These are phyloP conservation scores for Pammene fasciana DNA, from an alignment of 2,888 invertebrate species.

Conservation along the genomic window DNA sequence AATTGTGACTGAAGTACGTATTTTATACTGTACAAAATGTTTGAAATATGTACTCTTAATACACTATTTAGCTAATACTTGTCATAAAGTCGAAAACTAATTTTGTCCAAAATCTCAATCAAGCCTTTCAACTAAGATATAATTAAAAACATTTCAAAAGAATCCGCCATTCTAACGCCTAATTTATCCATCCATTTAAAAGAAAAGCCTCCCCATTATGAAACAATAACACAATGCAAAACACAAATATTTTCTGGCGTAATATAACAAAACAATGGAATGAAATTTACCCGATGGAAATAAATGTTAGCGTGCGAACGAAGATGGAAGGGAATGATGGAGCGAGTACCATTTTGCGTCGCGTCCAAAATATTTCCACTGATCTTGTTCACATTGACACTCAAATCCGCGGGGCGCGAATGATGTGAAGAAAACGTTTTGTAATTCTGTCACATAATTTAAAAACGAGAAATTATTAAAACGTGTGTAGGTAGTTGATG, in stretches of 20 bases:
- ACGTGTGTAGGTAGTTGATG: too few relatives aligned
- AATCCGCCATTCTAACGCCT: conserved; percentile 11
- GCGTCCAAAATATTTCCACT: conserved; percentile 70
- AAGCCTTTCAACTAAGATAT: too few relatives aligned
- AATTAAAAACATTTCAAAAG: neutral
- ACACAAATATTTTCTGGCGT: conserved; percentile 48
- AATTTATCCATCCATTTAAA: conserved; percentile 20
- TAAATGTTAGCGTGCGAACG: conserved; percentile 67
- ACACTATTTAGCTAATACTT: too few relatives aligned
- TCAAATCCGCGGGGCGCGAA: too few relatives aligned
- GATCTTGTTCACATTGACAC: conserved; percentile 49
- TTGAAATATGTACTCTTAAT: too few relatives aligned
- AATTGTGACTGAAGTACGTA: too few relatives aligned
- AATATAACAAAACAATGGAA: conserved; percentile 67
- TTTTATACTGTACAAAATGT: too few relatives aligned
- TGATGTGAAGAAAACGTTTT: too few relatives aligned
- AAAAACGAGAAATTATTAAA: too few relatives aligned
- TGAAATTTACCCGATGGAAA: conserved; percentile 50
- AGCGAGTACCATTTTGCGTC: conserved; percentile 69
- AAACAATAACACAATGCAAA: conserved; percentile 50
- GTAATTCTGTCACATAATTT: too few relatives aligned
- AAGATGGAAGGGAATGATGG: conserved; percentile 58
- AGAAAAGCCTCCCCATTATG: conserved; percentile 39
- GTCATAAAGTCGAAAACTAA: too few relatives aligned
- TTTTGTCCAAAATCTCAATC: too few relatives aligned